Conservation (phyloP, 2,888 invertebrate species). For the Candidula unifasciata region DNA sequence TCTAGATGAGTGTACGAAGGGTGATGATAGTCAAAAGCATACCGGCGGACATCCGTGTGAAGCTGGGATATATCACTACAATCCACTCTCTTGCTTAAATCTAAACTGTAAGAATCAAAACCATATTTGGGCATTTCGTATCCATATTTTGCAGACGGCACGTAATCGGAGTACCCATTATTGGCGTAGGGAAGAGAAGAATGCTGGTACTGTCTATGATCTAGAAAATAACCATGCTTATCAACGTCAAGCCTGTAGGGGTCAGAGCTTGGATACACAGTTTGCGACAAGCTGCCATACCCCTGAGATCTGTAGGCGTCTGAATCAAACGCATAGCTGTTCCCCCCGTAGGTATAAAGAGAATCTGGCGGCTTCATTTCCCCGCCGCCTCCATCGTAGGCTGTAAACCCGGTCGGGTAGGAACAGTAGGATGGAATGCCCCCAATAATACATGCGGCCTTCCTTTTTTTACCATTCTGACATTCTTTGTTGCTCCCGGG, state of each 20-base stretch:
- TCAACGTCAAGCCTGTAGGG: slow-evolving; percentile 70
- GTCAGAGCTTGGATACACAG: slow-evolving; percentile 66
- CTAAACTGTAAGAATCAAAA: slow-evolving; percentile 73
- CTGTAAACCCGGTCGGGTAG: slow-evolving; percentile 64
- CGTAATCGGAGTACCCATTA: slow-evolving; percentile 74
- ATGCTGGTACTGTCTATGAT: slow-evolving; percentile 74
- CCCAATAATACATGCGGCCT: slow-evolving; percentile 53
- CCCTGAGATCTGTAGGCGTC: slow-evolving; percentile 71
- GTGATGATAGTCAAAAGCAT: slow-evolving; percentile 37
- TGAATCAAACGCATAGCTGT: slow-evolving; percentile 70
- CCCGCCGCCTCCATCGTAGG: slow-evolving; percentile 61
- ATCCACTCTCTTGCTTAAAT: slow-evolving; percentile 73
- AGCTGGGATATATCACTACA: slow-evolving; percentile 67
- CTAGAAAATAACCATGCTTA: slow-evolving; percentile 75
- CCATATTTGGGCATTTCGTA: slow-evolving; percentile 74
- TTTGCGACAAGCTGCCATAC: slow-evolving; percentile 65
- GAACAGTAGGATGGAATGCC: slow-evolving; percentile 54
- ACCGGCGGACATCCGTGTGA: slow-evolving; percentile 39
- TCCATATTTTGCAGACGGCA: slow-evolving; percentile 73
- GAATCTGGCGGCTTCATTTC: slow-evolving; percentile 72
- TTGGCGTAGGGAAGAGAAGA: slow-evolving; percentile 72
- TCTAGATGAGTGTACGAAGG: slow-evolving; percentile 45
- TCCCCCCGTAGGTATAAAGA: slow-evolving; percentile 71
- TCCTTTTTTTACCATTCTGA: slow-evolving; percentile 87
- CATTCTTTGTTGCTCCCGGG: slow-evolving; percentile 36